Conservation (phyloP, 2,888 invertebrate species). For the Sepioteuthis lessoniana region DNA sequence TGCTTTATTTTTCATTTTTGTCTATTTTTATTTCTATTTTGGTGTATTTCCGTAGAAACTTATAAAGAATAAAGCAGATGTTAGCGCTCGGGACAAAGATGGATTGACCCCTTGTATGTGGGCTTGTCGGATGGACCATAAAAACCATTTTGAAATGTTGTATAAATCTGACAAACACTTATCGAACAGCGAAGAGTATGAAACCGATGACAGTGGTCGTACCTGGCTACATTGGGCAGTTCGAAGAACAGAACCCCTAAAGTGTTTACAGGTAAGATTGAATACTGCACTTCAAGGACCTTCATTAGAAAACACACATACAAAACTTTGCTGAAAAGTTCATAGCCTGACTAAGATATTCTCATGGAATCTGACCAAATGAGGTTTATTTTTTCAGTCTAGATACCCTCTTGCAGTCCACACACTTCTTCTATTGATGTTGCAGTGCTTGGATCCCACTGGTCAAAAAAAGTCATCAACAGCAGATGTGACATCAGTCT, state of each 20-base stretch:
- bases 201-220: slow-evolving; percentile 71
- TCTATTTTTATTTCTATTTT: no score
- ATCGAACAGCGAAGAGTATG: slow-evolving; percentile 68
- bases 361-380: no score
- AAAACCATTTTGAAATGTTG: slow-evolving; percentile 73
- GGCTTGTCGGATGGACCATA: slow-evolving; percentile 75
- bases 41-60: slow-evolving; percentile 64
- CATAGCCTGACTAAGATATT: no score
- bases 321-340: no score
- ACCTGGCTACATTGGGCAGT: slow-evolving; percentile 76
- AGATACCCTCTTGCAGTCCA: no score
- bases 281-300: slow-evolving; percentile 72
- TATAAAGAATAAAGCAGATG: slow-evolving; percentile 66
- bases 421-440: no score
- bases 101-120: slow-evolving; percentile 75
- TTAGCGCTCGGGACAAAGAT: slow-evolving; percentile 71
- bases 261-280: slow-evolving; percentile 73
- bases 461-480: no score
- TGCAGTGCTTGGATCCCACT: no score
- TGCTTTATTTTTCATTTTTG: background rate
- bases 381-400: no score
- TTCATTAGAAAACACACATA: slow-evolving; percentile 47
- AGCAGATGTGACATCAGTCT: no score
- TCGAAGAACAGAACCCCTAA: slow-evolving; percentile 71
- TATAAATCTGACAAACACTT: slow-evolving; percentile 62